phyloP scores from a whole-genome alignment of 1,140 invertebrate genomes.

The Helicoverpa armigera region DNA sequence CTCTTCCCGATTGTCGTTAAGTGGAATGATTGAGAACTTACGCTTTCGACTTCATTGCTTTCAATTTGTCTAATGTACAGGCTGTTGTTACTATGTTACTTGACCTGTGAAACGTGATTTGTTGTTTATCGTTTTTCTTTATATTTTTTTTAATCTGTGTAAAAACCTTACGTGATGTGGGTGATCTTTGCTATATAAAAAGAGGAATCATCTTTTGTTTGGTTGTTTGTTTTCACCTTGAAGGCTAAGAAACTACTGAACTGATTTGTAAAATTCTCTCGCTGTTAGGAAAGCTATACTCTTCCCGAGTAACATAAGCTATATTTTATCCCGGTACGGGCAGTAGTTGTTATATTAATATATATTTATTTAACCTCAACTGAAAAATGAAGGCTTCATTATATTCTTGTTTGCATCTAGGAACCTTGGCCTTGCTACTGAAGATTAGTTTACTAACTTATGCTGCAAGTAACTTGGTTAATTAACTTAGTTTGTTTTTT shows the following conservation, averaged over 20 bases:
- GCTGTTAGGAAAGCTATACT: no score
- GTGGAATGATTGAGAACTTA: conserved; percentile 85
- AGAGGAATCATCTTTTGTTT: no score
- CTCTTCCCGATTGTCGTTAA: conserved; percentile 83
- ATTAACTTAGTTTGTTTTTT: conserved; percentile 8
- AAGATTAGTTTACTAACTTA: conserved; percentile 17
- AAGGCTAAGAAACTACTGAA: no score
- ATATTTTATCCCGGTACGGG: no score
- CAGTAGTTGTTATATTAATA: background rate
- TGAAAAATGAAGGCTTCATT: background rate
- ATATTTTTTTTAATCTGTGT: no score
- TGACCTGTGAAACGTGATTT: no score
- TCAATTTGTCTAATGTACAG: conserved; percentile 81
- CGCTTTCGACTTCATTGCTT: conserved; percentile 85
- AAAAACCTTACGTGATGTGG: no score
- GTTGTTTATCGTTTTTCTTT: no score
- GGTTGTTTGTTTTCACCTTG: no score
- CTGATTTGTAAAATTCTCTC: no score
- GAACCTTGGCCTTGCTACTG: conserved; percentile 8
- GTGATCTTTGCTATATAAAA: no score
- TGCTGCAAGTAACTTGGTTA: background rate
- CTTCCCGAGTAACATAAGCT: no score
- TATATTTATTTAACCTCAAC: background rate
- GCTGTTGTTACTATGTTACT: conserved; percentile 53
- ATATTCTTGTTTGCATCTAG: background rate